Conservation (phyloP, 1,140 invertebrate species). For the Scylla paramamosain region DNA sequence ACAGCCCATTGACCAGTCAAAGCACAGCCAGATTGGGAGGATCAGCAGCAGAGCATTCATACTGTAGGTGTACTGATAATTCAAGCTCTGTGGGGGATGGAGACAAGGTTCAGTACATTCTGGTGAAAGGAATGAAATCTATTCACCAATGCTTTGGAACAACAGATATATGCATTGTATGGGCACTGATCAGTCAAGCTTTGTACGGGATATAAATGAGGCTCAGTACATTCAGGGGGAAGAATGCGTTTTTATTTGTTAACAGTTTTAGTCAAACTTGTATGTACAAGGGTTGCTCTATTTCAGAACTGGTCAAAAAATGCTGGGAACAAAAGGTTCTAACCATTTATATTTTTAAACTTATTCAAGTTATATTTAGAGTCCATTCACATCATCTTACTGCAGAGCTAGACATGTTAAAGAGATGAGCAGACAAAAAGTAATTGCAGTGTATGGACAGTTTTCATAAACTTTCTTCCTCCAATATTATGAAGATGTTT, state of each 20-base stretch:
- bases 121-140: slow-evolving; percentile 13
- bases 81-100: slow-evolving; percentile 79
- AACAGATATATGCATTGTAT: slow-evolving; percentile 16
- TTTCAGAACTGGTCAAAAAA: not conserved
- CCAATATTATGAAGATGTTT: not conserved
- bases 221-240: not conserved
- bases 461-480: not conserved
- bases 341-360: not conserved
- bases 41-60: slow-evolving; percentile 89
- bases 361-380: not conserved
- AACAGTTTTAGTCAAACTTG: not conserved
- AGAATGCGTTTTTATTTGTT: not conserved
- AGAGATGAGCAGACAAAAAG: not conserved
- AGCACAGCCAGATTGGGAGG: slow-evolving; percentile 91
- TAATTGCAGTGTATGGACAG: not conserved
- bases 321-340: not conserved
- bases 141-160: not conserved
- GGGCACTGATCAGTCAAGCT: not conserved
- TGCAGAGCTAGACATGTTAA: not conserved
- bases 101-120: slow-evolving; percentile 48
- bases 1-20: slow-evolving; percentile 97
- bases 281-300: not conserved
- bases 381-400: not conserved
- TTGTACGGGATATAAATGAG: not conserved
- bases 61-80: slow-evolving; percentile 91